Evolutionary conservation across 1,140 invertebrate genomes (phyloP).

Genomic region (Drosophila serrata): DNA sequence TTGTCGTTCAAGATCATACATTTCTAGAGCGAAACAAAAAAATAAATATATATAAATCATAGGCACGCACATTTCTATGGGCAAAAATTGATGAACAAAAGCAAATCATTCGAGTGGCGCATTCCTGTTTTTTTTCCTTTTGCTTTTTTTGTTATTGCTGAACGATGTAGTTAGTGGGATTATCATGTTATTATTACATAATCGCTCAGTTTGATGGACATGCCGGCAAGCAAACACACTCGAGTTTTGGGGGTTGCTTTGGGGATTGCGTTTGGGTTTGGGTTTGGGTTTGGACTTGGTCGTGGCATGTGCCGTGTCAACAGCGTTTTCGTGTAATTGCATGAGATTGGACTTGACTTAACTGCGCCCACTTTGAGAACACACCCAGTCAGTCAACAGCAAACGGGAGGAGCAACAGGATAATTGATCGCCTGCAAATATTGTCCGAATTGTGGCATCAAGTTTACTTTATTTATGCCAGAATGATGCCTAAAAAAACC

Average conservation of each 20-base stretch:
- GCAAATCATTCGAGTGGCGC: conserved; percentile 47
- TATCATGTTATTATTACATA: conserved; percentile 68
- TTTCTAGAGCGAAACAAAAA: conserved; percentile 24
- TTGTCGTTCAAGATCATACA: conserved; percentile 67
- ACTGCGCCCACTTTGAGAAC: conserved; percentile 21
- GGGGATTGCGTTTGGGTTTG: background rate
- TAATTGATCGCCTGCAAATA: conserved; percentile 37
- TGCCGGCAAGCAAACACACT: conserved; percentile 28
- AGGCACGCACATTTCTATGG: conserved; percentile 39
- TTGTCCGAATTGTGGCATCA: conserved; percentile 9
- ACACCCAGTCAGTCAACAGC: conserved; percentile 30
- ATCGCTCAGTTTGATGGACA: conserved; percentile 56
- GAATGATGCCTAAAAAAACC: conserved; percentile 1
- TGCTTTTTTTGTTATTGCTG: conserved; percentile 39
- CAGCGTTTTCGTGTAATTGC: conserved; percentile 37
- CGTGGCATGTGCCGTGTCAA: conserved; percentile 21
- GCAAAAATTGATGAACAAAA: conserved; percentile 35
- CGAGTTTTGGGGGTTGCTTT: conserved; percentile 18
- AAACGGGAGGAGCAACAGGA: conserved; percentile 30
- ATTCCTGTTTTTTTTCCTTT: conserved; percentile 16
- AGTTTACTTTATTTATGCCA: conserved; percentile 14
- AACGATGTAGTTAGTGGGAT: conserved; percentile 38
- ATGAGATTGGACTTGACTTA: conserved; percentile 36
- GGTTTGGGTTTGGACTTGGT: background rate
- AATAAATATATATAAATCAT: conserved; percentile 32